Conservation (phyloP, 2,888 invertebrate genomes). For the Rapana venosa region DNA sequence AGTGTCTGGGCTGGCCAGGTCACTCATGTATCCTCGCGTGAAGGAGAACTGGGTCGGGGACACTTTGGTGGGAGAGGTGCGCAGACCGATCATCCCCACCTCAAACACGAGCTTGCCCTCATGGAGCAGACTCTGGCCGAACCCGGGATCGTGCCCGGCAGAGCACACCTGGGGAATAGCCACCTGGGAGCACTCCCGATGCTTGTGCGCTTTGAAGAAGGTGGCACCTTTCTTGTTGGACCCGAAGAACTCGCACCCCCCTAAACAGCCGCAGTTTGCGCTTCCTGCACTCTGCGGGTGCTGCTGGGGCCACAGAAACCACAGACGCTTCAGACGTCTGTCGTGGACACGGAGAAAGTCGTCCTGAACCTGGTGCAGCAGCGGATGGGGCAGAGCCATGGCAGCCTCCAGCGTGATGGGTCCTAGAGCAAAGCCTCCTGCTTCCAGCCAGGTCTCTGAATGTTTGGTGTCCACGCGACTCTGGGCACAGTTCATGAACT, state of each 20-base stretch:
- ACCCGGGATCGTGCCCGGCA: constrained; percentile 86
- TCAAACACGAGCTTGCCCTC: constrained; percentile 91
- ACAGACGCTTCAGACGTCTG: constrained; percentile 89
- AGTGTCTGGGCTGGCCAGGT: constrained; percentile 67
- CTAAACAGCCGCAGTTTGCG: constrained; percentile 94
- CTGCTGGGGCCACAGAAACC: constrained; percentile 94
- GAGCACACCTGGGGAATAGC: constrained; percentile 72
- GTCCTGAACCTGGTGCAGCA: constrained; percentile 75
- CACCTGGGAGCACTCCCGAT: constrained; percentile 57
- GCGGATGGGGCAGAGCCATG: constrained; percentile 82
- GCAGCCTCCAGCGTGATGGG: constrained; percentile 92
- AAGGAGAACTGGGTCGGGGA: constrained; percentile 63
- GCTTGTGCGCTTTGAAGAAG: constrained; percentile 87
- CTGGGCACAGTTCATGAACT: constrained; percentile 83
- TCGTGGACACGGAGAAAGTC: constrained; percentile 83
- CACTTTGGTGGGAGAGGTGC: constrained; percentile 59
- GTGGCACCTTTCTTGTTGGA: constrained; percentile 91
- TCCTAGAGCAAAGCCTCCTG: constrained; percentile 92
- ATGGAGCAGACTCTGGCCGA: constrained; percentile 95
- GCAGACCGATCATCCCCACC: constrained; percentile 87
- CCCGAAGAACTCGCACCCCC: constrained; percentile 96
- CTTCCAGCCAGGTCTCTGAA: constrained; percentile 88
- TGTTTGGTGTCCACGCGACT: constrained; percentile 54
- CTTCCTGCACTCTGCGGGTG: constrained; percentile 53
- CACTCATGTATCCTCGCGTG: constrained; percentile 73